Conservation (phyloP, 2,797 vertebrate genomes). For the Hydrolagus colliei region DNA sequence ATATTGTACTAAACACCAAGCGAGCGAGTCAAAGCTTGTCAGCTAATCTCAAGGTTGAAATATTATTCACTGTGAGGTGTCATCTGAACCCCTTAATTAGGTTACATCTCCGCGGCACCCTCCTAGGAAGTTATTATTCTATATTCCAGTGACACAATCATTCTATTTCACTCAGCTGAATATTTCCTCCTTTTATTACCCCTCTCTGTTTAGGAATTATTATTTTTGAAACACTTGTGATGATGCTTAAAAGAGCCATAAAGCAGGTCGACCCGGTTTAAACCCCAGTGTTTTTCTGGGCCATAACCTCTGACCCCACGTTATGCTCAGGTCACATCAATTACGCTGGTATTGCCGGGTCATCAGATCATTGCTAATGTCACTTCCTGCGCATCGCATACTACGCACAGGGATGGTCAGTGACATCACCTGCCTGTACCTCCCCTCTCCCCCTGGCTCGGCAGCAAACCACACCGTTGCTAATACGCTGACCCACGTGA, state of each 20-base stretch:
- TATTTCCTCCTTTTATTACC: not conserved
- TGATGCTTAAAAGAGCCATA: not conserved
- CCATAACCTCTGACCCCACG: too few species aligned
- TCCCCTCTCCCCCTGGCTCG: too few species aligned
- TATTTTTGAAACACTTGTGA: not conserved
- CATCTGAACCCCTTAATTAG: not conserved
- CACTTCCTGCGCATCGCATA: too few species aligned
- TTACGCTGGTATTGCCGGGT: too few species aligned
- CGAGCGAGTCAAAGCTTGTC: not conserved
- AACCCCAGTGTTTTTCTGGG: too few species aligned
- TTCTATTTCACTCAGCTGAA: not conserved
- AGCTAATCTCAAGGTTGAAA: not conserved
- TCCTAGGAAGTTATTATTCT: conserved; percentile 8
- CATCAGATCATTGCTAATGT: too few species aligned
- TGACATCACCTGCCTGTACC: too few species aligned
- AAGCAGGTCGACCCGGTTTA: not conserved
- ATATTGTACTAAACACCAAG: not conserved
- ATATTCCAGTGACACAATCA: not conserved
- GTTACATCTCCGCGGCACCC: not conserved
- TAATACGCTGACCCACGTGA: too few species aligned
- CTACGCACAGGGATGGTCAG: too few species aligned
- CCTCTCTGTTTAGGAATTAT: not conserved
- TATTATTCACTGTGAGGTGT: not conserved
- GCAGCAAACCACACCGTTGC: too few species aligned
- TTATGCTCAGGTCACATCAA: too few species aligned